Base-by-base conservation (phyloP, 2,888 invertebrate species). In the Ectobius pallidus region DNA sequence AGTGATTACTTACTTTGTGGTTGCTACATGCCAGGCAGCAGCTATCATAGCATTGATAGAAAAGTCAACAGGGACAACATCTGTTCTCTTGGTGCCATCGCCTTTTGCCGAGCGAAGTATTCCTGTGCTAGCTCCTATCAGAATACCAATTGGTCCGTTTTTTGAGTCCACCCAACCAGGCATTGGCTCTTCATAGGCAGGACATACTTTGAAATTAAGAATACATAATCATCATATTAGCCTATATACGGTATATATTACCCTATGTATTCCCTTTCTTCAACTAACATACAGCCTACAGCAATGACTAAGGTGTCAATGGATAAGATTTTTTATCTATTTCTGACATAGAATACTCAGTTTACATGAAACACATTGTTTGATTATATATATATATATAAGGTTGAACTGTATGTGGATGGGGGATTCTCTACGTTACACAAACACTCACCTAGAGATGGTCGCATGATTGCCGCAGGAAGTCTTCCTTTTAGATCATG, bases 61-160 rank as follows among this genome's bases (percentile, higher is more conserved):
- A 71, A 85, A 80, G 78, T 87, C 87, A 0, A 87, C 87, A 0
- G 87, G 87, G n/a, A 87, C 81, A 55, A 87, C 82, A 79, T 88
- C 87, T 1, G 86, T 85, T 3, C 83, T 82, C 7, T 83, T 82
- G 2, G 80, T 79, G 6, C 77, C 78, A 75, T 83, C 83, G 39
- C 85, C 86, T 71, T 83, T 82, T 82, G 87, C 84, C 11, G 85
- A 83, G 3, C 86, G 82, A 67, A 88, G 77, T 2, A 87, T 80
- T 4, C 87, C 87, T 76, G 84, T 85, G 20, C 86, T 82, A 20
- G 81, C 77, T 9, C 78, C 79, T 20, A 78, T 73, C 42, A 82
- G 73, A 16, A 82, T 72, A 6, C 77, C 87, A 82, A 86, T 86
- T 16, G 87, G 85, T 34, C 87, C 87, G 79, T 87, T 87, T 75